Conservation (phyloP, 2,797 vertebrate species). For the Enteromius viviparus region DNA sequence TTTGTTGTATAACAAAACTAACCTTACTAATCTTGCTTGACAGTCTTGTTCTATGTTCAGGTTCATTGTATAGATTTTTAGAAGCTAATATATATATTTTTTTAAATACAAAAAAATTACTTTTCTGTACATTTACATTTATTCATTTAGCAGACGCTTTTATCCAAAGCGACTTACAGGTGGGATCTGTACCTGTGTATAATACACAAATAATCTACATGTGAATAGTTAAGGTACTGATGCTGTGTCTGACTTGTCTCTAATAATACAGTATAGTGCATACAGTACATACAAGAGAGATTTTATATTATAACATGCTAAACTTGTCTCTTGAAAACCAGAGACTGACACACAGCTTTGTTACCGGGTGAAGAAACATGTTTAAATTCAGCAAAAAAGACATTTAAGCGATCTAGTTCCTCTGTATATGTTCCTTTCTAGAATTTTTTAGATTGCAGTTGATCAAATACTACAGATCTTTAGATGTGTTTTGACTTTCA, state of each 20-base stretch:
- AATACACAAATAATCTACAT: too few species aligned
- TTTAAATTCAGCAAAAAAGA: not conserved
- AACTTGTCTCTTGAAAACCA: not conserved
- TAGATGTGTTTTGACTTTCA: conserved; percentile 7
- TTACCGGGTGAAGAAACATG: not conserved
- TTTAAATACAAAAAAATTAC: too few species aligned
- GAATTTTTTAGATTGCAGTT: not conserved
- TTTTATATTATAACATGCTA: not conserved
- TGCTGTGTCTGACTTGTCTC: not conserved
- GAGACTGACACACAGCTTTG: not conserved
- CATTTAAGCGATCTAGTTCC: not conserved
- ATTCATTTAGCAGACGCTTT: too few species aligned
- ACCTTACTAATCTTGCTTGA: not conserved
- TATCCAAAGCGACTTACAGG: too few species aligned
- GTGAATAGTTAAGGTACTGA: not conserved
- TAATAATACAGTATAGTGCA: not conserved
- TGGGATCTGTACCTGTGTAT: too few species aligned
- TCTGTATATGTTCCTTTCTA: not conserved
- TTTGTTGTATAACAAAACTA: too few species aligned
- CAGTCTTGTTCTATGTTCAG: not conserved
- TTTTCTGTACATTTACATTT: too few species aligned
- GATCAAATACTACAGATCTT: not conserved
- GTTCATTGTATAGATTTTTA: not conserved
- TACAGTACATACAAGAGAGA: not conserved
- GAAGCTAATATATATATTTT: too few species aligned